Evolutionary conservation across 2,888 invertebrate species (phyloP).

Genomic region (Marasmarcha lunaedactyla): DNA sequence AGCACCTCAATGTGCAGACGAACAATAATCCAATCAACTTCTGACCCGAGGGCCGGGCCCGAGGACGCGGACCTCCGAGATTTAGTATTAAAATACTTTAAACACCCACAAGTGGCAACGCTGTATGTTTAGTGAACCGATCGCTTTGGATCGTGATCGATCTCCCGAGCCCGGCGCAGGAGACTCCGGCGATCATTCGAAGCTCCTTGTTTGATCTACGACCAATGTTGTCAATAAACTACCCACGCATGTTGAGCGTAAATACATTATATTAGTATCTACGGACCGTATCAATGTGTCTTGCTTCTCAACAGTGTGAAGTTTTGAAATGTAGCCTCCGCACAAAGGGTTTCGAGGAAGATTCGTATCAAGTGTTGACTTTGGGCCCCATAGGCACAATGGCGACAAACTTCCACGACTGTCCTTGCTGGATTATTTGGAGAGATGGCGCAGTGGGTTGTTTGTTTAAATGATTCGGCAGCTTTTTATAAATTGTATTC

Average conservation of each 20-base stretch:
- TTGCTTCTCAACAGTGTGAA: constrained; percentile 31
- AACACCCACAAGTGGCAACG: constrained; percentile 27
- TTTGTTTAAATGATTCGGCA: constrained; percentile 49
- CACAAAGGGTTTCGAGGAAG: constrained; percentile 54
- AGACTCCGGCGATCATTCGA: no score
- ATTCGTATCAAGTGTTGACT: constrained; percentile 48
- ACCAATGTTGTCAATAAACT: constrained; percentile 22
- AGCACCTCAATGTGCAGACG: no score
- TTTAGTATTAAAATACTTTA: constrained; percentile 17
- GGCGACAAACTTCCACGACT: constrained; percentile 41
- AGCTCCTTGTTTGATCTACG: constrained; percentile 21
- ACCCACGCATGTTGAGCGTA: constrained; percentile 24
- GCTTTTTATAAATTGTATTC: no score
- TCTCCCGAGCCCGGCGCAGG: constrained; percentile 11
- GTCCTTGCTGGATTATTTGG: constrained; percentile 49
- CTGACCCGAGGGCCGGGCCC: constrained; percentile 13
- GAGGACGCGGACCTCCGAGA: constrained; percentile 36
- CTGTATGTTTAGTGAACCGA: constrained; percentile 40
- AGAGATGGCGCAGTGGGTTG: constrained; percentile 33
- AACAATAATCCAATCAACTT: not conserved
- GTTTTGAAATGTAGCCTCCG: constrained; percentile 46
- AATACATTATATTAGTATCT: constrained; percentile 21
- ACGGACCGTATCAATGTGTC: constrained; percentile 8
- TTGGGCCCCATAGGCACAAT: constrained; percentile 40
- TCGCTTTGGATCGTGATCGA: constrained; percentile 34